phyloP scores from a whole-genome alignment of 2,888 invertebrate species.

The Mesorhabditis spiculigera region DNA sequence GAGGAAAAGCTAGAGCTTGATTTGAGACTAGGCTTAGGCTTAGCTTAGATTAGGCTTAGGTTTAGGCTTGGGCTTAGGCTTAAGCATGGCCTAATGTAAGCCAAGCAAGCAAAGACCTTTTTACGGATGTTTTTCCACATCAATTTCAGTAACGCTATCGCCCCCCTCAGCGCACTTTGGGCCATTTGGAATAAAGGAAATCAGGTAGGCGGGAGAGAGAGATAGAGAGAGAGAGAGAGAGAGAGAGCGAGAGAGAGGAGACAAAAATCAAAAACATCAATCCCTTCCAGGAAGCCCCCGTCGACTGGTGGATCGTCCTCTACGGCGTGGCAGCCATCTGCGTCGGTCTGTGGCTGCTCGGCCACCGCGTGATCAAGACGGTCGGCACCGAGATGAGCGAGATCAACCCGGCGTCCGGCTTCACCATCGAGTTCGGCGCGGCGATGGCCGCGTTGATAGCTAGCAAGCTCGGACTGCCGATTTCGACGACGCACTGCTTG shows the following conservation, averaged over 20 bases:
- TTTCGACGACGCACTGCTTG: conserved; percentile 96
- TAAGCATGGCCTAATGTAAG: no score
- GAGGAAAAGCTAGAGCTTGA: no score
- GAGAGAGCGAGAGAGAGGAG: no score
- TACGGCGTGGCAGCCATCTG: conserved; percentile 94
- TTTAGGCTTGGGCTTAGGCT: no score
- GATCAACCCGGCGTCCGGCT: conserved; percentile 87
- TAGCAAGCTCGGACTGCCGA: conserved; percentile 90
- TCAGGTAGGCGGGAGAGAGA: no score
- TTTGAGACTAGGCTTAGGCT: no score
- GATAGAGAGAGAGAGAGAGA: no score
- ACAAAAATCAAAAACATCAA: no score
- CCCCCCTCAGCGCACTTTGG: conserved; percentile 90
- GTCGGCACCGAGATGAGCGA: conserved; percentile 92
- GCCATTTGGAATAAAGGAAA: conserved; percentile 69
- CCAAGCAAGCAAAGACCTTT: no score
- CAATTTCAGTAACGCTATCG: conserved; percentile 80
- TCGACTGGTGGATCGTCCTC: conserved; percentile 76
- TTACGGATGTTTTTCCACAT: background rate
- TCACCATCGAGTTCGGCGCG: conserved; percentile 90
- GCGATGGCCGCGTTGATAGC: conserved; percentile 91
- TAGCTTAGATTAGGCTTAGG: no score
- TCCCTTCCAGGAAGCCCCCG: conserved; percentile 72
- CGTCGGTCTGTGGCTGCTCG: conserved; percentile 91
- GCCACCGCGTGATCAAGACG: conserved; percentile 89